Evolutionary conservation across 2,113 vertebrate genomes (phyloP).

Genomic region (Triplophysa tibetana): DNA sequence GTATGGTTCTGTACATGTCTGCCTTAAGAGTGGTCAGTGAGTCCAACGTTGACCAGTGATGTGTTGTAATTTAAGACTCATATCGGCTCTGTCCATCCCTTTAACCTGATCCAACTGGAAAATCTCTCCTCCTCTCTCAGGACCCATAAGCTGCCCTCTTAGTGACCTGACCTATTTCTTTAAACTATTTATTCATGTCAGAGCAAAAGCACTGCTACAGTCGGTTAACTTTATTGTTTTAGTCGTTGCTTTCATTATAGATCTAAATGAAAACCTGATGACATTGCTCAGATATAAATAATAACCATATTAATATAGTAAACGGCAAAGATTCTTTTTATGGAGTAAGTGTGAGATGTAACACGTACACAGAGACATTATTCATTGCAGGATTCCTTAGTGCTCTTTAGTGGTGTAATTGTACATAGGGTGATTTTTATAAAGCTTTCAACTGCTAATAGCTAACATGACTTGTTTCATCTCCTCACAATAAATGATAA

Average conservation of each 20-base stretch:
- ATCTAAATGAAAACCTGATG: not conserved
- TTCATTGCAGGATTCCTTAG: conserved; percentile 3
- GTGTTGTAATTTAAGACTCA: not conserved
- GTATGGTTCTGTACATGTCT: conserved; percentile 4
- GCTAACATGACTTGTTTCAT: not conserved
- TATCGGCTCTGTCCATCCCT: conserved; percentile 34
- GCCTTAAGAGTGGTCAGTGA: conserved; percentile 34
- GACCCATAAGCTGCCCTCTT: conserved; percentile 41
- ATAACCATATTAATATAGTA: conserved; percentile 4
- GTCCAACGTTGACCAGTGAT: conserved; percentile 6
- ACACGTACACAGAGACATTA: not conserved
- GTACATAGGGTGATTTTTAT: conserved; percentile 25
- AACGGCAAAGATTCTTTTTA: not conserved
- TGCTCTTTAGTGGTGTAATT: conserved; percentile 12
- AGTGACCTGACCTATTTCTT: conserved; percentile 48
- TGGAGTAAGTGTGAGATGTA: not conserved
- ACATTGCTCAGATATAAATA: not conserved
- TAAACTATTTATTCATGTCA: conserved; percentile 45
- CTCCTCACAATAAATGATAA: not conserved
- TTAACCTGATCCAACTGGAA: conserved; percentile 55
- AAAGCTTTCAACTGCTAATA: conserved; percentile 20
- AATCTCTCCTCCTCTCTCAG: conserved; percentile 48
- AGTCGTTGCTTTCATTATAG: conserved; percentile 2
- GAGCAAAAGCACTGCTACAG: conserved; percentile 25
- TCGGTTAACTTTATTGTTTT: not conserved